These are phyloP conservation scores for Styela clava DNA, from an alignment of 23 tunicate species.

Conservation along the genomic window DNA sequence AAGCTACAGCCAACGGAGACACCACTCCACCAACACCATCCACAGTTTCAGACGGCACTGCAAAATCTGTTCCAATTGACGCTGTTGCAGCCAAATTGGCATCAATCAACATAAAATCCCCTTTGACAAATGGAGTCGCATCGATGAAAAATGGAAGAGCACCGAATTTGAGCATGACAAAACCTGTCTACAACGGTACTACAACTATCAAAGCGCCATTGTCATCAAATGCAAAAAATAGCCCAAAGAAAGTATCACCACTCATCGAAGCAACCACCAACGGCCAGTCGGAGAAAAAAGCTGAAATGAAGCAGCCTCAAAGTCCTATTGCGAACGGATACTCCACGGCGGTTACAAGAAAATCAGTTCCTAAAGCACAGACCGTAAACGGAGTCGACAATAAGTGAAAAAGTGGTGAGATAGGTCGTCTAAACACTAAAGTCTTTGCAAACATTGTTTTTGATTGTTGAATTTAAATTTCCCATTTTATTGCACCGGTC, in stretches of 20 bases:
- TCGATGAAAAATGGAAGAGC: neutral
- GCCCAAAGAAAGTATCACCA: neutral
- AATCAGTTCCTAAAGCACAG: too few species aligned
- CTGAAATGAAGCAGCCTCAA: neutral
- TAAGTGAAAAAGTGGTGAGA: neutral
- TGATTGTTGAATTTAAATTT: too few species aligned
- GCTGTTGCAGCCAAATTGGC: neutral
- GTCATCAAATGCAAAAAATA: neutral
- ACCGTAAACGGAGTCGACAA: neutral
- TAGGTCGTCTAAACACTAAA: neutral
- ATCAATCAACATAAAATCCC: neutral
- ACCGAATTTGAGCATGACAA: neutral
- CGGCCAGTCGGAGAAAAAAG: neutral
- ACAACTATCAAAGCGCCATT: neutral
- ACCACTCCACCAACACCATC: neutral
- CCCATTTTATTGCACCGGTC: too few species aligned
- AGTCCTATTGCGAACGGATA: neutral
- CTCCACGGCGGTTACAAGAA: neutral
- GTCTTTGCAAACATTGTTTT: too few species aligned
- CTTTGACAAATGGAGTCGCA: neutral
- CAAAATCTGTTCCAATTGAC: neutral
- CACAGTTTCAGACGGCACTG: neutral
- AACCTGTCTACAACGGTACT: neutral
- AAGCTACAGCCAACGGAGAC: neutral
- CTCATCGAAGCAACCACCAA: neutral